phyloP scores from a whole-genome alignment of 2,888 invertebrate species.

The Orthosia cruda region DNA sequence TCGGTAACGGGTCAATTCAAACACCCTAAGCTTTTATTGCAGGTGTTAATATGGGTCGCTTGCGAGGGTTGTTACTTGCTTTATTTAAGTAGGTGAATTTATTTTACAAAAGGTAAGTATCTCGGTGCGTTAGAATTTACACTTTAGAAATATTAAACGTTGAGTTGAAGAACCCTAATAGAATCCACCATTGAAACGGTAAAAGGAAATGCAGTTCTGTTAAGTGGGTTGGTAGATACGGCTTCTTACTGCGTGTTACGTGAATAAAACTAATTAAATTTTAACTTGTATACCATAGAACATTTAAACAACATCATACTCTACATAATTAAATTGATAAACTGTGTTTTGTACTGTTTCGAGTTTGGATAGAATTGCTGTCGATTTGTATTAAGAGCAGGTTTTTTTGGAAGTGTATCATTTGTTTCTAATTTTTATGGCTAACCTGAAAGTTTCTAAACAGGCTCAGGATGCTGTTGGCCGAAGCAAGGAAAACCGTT shows the following conservation, averaged over 20 bases:
- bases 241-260: too few species aligned
- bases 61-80: slow-evolving; percentile 42
- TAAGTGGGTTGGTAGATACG: neutral
- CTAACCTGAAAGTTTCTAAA: neutral
- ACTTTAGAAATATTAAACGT: slow-evolving; percentile 14
- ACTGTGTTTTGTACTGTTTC: neutral
- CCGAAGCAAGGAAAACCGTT: neutral
- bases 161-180: neutral
- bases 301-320: too few species aligned
- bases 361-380: neutral
- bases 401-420: neutral
- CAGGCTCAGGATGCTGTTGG: neutral
- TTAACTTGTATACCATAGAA: too few species aligned
- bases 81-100: slow-evolving; percentile 39
- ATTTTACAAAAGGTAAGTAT: slow-evolving; percentile 24
- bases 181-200: too few species aligned
- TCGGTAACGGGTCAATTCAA: slow-evolving; percentile 75
- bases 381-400: neutral
- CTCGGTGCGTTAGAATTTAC: neutral
- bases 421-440: neutral
- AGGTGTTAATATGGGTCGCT: slow-evolving; percentile 48
- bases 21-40: slow-evolving; percentile 61
- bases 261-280: too few species aligned
- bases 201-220: slow-evolving; percentile 1
- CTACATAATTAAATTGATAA: neutral